Percentiles rank a stretch among this genome's conserved stretches.
Evolutionary conservation across 1,140 invertebrate genomes (phyloP).

Genomic region (Drosophila navojoa): DNA sequence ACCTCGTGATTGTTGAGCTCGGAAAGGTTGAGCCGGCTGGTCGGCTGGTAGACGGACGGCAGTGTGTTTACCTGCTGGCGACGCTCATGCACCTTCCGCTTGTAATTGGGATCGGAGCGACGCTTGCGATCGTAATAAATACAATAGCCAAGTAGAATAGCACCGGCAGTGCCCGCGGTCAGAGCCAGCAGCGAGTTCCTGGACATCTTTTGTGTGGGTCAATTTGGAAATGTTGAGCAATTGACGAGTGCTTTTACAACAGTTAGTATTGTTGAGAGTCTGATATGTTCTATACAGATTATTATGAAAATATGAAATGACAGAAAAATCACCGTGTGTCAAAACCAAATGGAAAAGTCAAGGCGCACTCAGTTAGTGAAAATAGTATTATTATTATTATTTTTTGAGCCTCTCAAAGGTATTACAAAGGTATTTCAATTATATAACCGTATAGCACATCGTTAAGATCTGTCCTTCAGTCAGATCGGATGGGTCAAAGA

Average conservation of each 20-base stretch:
- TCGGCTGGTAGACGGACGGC: not conserved
- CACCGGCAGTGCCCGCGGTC: constrained; percentile 19
- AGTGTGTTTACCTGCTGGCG: constrained; percentile 15
- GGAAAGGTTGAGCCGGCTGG: not conserved
- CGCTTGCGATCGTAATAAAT: constrained; percentile 40
- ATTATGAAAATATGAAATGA: not conserved
- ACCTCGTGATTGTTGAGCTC: constrained; percentile 16
- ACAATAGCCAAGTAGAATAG: constrained; percentile 21
- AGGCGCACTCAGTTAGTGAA: not conserved
- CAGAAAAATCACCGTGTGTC: not conserved
- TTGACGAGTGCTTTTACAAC: not conserved
- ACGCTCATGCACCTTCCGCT: constrained; percentile 28
- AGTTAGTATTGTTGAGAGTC: not conserved
- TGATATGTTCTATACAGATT: not conserved
- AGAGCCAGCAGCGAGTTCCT: constrained; percentile 8
- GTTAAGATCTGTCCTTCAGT: too few species aligned
- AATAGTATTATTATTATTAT: too few species aligned
- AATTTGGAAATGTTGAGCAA: constrained; percentile 10
- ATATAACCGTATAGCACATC: too few species aligned
- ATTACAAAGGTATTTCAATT: too few species aligned
- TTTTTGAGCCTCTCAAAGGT: too few species aligned
- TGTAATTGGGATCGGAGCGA: constrained; percentile 29
- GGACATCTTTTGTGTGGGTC: constrained; percentile 10
- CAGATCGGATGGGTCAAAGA: too few species aligned
- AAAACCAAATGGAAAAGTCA: not conserved